Conservation (phyloP, 2,113 vertebrate genomes). For the Channa argus region DNA sequence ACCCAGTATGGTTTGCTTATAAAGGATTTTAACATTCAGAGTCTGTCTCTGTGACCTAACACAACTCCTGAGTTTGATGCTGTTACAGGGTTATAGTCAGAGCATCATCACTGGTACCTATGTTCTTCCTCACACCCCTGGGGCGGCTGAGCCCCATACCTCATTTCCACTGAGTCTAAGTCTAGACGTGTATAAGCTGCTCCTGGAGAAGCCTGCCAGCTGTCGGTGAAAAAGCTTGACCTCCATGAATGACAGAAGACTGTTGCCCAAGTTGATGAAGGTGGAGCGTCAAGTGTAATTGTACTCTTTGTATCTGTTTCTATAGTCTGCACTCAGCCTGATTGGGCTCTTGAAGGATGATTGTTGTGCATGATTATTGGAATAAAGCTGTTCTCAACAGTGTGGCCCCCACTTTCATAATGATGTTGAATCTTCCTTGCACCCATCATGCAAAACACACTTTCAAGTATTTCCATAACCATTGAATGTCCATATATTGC, state of each 20-base stretch:
- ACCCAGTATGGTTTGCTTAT: background rate
- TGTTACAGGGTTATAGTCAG: slow-evolving; percentile 48
- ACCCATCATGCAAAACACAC: slow-evolving; percentile 20
- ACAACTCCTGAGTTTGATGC: background rate
- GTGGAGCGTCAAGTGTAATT: slow-evolving; percentile 36
- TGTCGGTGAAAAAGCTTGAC: slow-evolving; percentile 46
- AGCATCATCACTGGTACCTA: slow-evolving; percentile 1
- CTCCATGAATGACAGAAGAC: slow-evolving; percentile 36
- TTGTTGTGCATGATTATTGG: slow-evolving; percentile 15
- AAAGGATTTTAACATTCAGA: background rate
- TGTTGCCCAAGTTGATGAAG: slow-evolving; percentile 14
- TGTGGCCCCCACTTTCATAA: background rate
- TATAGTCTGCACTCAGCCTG: slow-evolving; percentile 47
- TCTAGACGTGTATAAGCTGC: slow-evolving; percentile 68
- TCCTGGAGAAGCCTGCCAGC: slow-evolving; percentile 30
- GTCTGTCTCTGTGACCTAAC: background rate
- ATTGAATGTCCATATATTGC: background rate
- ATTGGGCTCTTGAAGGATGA: slow-evolving; percentile 60
- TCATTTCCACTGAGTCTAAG: slow-evolving; percentile 43
- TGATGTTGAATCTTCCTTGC: background rate
- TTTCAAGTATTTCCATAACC: background rate
- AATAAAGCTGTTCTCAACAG: slow-evolving; percentile 10
- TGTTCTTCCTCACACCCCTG: slow-evolving; percentile 15
- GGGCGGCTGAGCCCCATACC: background rate
- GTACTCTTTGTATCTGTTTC: slow-evolving; percentile 18